Base-by-base conservation (phyloP, 2,888 invertebrate species). In the Hemicrepidius hirtus region DNA sequence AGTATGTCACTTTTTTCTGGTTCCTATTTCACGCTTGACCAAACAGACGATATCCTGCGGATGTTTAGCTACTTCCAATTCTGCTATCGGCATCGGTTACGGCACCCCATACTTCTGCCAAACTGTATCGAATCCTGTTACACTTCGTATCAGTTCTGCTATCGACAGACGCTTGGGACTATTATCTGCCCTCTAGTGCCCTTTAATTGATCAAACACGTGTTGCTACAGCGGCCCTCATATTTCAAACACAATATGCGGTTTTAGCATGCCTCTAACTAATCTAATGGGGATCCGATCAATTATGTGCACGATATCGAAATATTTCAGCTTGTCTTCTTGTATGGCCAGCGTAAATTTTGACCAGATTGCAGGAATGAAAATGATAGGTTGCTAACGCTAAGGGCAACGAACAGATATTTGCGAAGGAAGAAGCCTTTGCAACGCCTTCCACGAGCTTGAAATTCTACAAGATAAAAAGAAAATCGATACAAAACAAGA, bases 161-260 rank as follows among this genome's bases (percentile, higher is more conserved):
- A 70, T 70, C 68, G 72, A 68, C 70, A 68, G 65, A 69, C 71
- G 66, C 69, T 63, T 32, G 50, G 67, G 63, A 64, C 68, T 57
- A 73, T 75, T 75, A 73, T 71, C 63, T 68, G 68, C 64, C 55
- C 65, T 69, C 37, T 64, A 62, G 68, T 60, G 63, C 69, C 63
- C 63, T 55, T 64, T 63, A 69, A 69, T 69, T 69, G 69, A 69
- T 64, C 63, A 69, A 69, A 69, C 69, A 55, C 63, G 28, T 53
- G 63, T 55, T 53, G 37, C 41, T 63, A 55, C 63, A 68, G 37
- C 62, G n/a, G 24, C 50, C 41, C 55, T 53, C 55, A 55, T 24
- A 62, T 69, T 69, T 57, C 63, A 35, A 28, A 69, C 21, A 9
- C 68, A 28, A 37, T 50, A 53, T 50, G 60, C 18, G 60, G 57